Evolutionary conservation across 2,113 vertebrate genomes (phyloP).

Genomic region (Bubo blakistoni): DNA sequence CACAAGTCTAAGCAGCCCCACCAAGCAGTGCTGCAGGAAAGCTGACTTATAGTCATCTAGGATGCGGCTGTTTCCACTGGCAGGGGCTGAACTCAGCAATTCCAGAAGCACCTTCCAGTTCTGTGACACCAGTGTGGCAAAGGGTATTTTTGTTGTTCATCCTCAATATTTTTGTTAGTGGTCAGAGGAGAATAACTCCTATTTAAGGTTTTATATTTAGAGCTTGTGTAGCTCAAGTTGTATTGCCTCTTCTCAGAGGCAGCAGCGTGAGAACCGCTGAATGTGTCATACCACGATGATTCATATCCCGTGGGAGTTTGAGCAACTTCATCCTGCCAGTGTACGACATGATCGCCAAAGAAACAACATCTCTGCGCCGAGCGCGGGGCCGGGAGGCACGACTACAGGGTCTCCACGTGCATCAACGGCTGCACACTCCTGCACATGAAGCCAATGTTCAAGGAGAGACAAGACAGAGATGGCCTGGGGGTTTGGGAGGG

Average conservation of each 20-base stretch:
- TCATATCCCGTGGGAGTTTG: constrained; percentile 70
- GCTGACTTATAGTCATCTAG: background rate
- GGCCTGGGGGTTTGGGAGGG: background rate
- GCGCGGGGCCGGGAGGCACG: background rate
- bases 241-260: constrained; percentile 33
- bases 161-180: background rate
- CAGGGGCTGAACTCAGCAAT: background rate
- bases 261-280: constrained; percentile 57
- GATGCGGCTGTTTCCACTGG: background rate
- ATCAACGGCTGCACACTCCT: background rate
- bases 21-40: background rate
- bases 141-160: background rate
- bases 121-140: background rate
- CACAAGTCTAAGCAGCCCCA: background rate
- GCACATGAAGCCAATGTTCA: background rate
- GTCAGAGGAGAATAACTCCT: background rate
- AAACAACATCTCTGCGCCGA: background rate
- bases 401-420: background rate
- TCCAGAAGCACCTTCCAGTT: background rate
- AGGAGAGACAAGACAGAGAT: rapidly evolving
- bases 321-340: constrained; percentile 59
- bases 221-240: constrained; percentile 9
- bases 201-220: background rate
- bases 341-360: constrained; percentile 35
- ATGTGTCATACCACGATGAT: constrained; percentile 65